These are phyloP conservation scores for Triplophysa tibetana DNA, from an alignment of 2,113 vertebrate genomes.

Conservation along the genomic window DNA sequence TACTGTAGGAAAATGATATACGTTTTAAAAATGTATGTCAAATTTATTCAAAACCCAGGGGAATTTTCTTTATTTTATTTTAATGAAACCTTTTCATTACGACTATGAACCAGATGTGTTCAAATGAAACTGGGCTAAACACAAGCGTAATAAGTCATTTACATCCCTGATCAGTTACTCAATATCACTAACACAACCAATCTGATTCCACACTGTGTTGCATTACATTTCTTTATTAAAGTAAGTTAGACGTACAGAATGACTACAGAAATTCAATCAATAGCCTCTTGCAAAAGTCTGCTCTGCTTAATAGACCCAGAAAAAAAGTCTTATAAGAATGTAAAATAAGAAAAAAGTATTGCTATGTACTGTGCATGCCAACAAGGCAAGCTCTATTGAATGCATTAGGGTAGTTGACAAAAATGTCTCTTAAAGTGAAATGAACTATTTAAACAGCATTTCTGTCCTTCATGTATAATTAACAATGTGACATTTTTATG, in stretches of 20 bases:
- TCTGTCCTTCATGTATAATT: no score
- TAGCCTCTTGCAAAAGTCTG: conserved; percentile 39
- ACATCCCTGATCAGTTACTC: conserved; percentile 40
- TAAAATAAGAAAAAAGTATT: background rate
- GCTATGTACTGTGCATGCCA: no score
- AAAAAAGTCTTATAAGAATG: background rate
- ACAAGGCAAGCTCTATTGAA: no score
- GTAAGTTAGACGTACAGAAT: conserved; percentile 51
- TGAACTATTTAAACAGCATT: no score
- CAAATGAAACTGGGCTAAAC: conserved; percentile 20
- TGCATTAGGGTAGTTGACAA: no score
- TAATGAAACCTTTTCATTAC: background rate
- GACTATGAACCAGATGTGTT: conserved; percentile 18
- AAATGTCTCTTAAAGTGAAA: no score
- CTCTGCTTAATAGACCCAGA: conserved; percentile 47
- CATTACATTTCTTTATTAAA: conserved; percentile 42
- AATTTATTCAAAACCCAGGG: no score
- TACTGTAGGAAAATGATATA: no score
- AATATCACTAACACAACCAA: conserved; percentile 53
- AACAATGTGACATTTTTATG: no score
- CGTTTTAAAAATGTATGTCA: no score
- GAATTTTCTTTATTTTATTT: no score
- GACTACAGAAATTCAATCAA: conserved; percentile 56
- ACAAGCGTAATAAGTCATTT: conserved; percentile 26
- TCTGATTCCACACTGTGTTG: conserved; percentile 43